Conservation (phyloP, 1,140 invertebrate genomes). For the Tetraneura akinire region DNA sequence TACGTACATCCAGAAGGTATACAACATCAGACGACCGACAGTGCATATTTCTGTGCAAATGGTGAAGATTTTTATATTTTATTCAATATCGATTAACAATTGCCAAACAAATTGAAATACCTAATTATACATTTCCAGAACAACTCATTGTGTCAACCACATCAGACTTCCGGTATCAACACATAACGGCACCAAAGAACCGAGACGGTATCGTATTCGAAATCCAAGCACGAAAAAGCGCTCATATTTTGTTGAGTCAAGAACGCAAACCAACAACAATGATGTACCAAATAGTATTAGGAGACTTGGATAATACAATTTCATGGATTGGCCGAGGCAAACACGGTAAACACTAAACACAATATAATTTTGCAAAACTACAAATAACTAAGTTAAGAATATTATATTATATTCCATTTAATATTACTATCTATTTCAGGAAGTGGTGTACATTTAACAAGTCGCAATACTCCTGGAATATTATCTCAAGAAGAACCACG, state of each 20-base stretch:
- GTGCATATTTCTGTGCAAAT: constrained; percentile 70
- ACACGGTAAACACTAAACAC: constrained; percentile 65
- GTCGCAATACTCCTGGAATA: constrained; percentile 62
- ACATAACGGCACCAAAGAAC: constrained; percentile 65
- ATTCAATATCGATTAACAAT: not conserved
- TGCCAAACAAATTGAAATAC: not conserved
- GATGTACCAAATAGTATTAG: constrained; percentile 66
- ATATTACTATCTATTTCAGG: too few species aligned
- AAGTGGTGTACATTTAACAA: constrained; percentile 65
- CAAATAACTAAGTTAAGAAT: too few species aligned
- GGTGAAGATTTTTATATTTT: constrained; percentile 59
- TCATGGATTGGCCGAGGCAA: constrained; percentile 66
- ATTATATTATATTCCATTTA: too few species aligned
- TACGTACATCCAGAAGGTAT: constrained; percentile 65
- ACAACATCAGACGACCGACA: constrained; percentile 65
- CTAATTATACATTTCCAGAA: not conserved
- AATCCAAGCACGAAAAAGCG: constrained; percentile 62
- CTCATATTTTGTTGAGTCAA: constrained; percentile 64
- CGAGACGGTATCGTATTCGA: constrained; percentile 65
- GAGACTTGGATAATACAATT: constrained; percentile 62
- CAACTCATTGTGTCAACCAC: constrained; percentile 56
- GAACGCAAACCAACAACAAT: constrained; percentile 61
- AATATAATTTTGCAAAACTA: too few species aligned
- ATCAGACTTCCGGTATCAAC: constrained; percentile 67
- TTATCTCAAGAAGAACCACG: constrained; percentile 61